These are phyloP conservation scores for Chloroceryle aenea DNA, from an alignment of 2,113 vertebrate species.

Conservation along the genomic window DNA sequence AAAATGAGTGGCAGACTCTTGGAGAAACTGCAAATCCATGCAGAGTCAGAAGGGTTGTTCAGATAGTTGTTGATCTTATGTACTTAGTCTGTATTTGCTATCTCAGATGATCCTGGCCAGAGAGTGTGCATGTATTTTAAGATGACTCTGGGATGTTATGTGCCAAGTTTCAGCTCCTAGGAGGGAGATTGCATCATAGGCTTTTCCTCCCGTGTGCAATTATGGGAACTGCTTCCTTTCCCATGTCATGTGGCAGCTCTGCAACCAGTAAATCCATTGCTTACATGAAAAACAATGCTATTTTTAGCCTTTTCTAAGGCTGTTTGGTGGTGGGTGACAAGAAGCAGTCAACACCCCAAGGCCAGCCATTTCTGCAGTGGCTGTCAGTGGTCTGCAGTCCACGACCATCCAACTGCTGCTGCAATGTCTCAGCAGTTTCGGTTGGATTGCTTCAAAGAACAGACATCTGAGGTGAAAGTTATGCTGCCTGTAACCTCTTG, in stretches of 20 bases:
- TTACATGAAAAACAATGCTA: neutral
- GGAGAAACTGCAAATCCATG: neutral
- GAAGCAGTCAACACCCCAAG: neutral
- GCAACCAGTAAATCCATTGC: neutral
- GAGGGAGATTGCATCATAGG: neutral
- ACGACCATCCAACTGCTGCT: neutral
- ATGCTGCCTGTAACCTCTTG: slow-evolving; percentile 52
- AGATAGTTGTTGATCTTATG: neutral
- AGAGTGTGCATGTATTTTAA: neutral
- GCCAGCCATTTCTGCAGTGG: neutral
- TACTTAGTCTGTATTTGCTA: neutral
- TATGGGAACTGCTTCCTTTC: neutral
- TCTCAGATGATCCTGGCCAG: neutral
- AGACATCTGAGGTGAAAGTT: neutral
- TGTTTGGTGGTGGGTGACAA: neutral
- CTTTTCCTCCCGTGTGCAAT: neutral
- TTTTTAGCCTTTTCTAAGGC: neutral
- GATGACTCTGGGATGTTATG: neutral
- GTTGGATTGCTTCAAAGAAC: neutral
- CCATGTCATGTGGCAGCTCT: neutral
- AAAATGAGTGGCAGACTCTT: slow-evolving; percentile 21
- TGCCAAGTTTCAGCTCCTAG: neutral
- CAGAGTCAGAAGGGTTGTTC: neutral
- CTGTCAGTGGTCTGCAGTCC: neutral
- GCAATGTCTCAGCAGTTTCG: neutral